Conservation (phyloP, 2,797 vertebrate species). For the Sarcophilus harrisii region DNA sequence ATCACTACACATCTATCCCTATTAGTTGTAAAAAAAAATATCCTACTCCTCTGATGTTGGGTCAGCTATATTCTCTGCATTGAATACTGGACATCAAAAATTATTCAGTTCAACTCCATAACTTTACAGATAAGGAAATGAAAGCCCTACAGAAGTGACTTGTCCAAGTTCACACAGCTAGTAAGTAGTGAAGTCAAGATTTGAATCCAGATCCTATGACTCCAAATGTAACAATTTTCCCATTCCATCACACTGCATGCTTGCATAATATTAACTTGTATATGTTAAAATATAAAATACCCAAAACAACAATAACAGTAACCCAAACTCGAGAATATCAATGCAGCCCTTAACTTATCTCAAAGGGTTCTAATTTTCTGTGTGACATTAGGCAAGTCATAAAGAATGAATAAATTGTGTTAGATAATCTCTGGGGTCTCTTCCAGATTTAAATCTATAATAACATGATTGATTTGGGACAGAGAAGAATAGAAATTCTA, state of each 20-base stretch:
- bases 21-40: not conserved
- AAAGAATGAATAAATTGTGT: not conserved
- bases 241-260: not conserved
- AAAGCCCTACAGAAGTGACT: not conserved
- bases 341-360: too few relatives aligned
- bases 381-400: not conserved
- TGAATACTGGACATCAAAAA: not conserved
- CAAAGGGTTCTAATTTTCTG: not conserved
- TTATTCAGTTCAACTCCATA: not conserved
- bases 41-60: not conserved
- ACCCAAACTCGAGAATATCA: not conserved
- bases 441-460: not conserved
- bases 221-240: not conserved
- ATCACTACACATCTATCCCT: not conserved
- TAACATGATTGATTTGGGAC: not conserved
- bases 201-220: not conserved
- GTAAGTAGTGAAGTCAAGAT: not conserved
- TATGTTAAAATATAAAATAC: not conserved
- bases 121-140: not conserved
- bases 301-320: not conserved
- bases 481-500: not conserved
- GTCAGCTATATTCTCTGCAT: not conserved
- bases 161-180: not conserved
- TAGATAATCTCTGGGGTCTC: not conserved
- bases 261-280: not conserved